Evolutionary conservation across 2,797 vertebrate species (phyloP), one percentile per base, ranked within the genome.

Genomic region (Ataeniobius toweri): DNA sequence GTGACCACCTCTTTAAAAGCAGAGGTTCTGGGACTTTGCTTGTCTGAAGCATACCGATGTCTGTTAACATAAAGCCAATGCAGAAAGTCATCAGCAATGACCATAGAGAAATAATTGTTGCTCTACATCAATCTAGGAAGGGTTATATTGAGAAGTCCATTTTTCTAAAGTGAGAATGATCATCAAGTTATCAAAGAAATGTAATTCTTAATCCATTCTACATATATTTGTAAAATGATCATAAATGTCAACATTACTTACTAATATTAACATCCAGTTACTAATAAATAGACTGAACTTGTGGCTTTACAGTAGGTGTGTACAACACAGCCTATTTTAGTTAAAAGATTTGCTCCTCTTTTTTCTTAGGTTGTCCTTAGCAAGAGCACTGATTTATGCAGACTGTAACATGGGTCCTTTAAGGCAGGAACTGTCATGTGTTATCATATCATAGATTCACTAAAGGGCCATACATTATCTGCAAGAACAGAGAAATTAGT

Each of bases 311-410:
- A 41, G 36, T 24, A 24, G 20, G 9, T 67, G 22, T 68, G 31
- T 67, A 1, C 63, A 39, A 67, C 63, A 44, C 6, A 6, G 65
- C 65, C 22, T 68, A 46, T n/a, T 68, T 46, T n/a, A n/a, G n/a
- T 4, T 46, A 24, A 46, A 46, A n/a, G 39, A 24, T 68, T 46
- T 46, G 39, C 22, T 44, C 12, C 22, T 46, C 3, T 44, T 68
- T 50, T 69, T 46, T 69, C 67, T 46, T 69, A 16, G 63, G 67
- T 46, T 69, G 41, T 69, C 41, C 12, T 69, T 46, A n/a, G 24
- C 12, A 26, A 16, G 41, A n/a, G 67, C 41, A 44, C 67, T 44
- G 67, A 26, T 26, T 46, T 26, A 24, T 46, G 67, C 41, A n/a
- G 67, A 6, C 41, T 69, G 24, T 14, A 69, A 46, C 41, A n/a